These are phyloP conservation scores for Teleogryllus oceanicus DNA, from an alignment of 2,888 invertebrate genomes.

Conservation along the genomic window DNA sequence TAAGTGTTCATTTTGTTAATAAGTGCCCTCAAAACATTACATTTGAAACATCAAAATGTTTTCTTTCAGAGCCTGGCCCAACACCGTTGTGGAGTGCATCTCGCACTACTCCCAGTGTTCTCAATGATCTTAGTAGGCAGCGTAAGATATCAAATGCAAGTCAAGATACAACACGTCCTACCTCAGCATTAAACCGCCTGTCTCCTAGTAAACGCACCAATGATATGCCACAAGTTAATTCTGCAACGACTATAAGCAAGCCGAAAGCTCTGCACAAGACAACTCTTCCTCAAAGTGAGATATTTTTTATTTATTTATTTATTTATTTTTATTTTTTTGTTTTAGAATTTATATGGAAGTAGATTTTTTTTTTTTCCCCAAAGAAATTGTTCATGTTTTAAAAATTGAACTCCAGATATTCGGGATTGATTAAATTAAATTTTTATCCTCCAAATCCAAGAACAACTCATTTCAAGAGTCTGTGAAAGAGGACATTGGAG, in stretches of 20 bases:
- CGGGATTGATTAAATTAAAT: too few relatives aligned
- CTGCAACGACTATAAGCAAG: conserved; percentile 42
- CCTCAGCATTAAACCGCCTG: conserved; percentile 30
- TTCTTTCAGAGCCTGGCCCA: conserved; percentile 50
- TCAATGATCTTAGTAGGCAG: conserved; percentile 34
- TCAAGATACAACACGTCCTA: conserved; percentile 31
- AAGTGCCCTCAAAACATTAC: not conserved
- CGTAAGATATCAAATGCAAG: conserved; percentile 32
- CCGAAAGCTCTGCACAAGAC: conserved; percentile 40
- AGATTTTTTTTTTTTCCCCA: too few relatives aligned
- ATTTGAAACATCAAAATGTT: conserved; percentile 18
- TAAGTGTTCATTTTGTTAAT: not conserved
- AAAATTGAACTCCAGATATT: too few relatives aligned
- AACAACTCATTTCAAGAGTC: too few relatives aligned
- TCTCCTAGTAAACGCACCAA: conserved; percentile 48
- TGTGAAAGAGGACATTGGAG: too few relatives aligned
- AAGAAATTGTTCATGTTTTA: too few relatives aligned
- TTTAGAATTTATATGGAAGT: too few relatives aligned
- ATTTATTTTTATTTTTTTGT: too few relatives aligned
- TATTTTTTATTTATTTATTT: too few relatives aligned
- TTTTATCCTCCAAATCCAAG: too few relatives aligned
- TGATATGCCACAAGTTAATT: conserved; percentile 51
- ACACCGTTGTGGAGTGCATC: conserved; percentile 47
- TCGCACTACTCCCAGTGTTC: conserved; percentile 24
- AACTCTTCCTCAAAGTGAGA: conserved; percentile 28